Percentiles rank a stretch among this genome's conserved stretches.
phyloP scores from a whole-genome alignment of 23 tunicate genomes.

The Botrylloides violaceus region DNA sequence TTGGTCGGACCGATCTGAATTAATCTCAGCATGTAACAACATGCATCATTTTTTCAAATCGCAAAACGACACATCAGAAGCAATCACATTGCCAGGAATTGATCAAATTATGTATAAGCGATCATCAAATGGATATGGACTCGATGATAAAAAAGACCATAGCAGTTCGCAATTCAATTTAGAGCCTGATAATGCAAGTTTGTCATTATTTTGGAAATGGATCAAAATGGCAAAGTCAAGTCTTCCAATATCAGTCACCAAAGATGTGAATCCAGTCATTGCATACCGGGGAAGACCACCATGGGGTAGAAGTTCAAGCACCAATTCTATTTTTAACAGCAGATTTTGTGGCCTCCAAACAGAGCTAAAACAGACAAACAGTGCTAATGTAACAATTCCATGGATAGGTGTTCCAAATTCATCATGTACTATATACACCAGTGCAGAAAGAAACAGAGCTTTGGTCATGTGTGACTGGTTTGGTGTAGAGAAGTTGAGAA shows the following conservation, averaged over 20 bases:
- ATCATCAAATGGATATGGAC: constrained; percentile 33
- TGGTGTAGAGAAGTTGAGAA: not conserved
- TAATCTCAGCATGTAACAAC: constrained; percentile 19
- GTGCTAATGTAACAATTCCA: not conserved
- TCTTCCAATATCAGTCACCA: not conserved
- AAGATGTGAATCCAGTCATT: not conserved
- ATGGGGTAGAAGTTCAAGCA: not conserved
- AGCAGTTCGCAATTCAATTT: constrained; percentile 10
- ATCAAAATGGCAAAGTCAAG: constrained; percentile 15
- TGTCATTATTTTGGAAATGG: constrained; percentile 31
- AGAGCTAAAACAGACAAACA: constrained; percentile 10
- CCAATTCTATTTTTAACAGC: not conserved
- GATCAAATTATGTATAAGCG: constrained; percentile 26
- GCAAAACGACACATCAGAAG: not conserved
- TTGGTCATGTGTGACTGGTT: constrained; percentile 26
- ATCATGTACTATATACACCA: not conserved
- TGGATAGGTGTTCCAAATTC: constrained; percentile 11
- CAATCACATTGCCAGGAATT: not conserved
- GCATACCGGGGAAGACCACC: not conserved
- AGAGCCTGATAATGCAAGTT: constrained; percentile 27
- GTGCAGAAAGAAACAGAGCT: not conserved
- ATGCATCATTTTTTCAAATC: not conserved
- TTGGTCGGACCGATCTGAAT: constrained; percentile 14
- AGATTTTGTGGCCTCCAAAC: constrained; percentile 10
- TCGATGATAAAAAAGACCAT: not conserved